Base-by-base conservation (phyloP, 2,113 vertebrate species). In the Gadus chalcogrammus region DNA sequence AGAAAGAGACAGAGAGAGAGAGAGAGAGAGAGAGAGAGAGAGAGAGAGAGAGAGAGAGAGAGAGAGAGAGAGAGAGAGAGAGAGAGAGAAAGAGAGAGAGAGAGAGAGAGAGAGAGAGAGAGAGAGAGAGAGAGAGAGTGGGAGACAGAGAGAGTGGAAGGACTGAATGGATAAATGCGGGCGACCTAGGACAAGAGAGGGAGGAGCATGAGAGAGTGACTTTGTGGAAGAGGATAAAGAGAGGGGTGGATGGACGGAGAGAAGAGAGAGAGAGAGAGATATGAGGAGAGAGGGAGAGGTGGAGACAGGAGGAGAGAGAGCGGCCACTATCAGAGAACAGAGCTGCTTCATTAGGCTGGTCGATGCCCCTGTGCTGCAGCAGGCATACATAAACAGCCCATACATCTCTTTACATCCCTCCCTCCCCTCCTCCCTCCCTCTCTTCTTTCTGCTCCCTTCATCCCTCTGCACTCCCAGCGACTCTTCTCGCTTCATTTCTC, bases 331-430 rank as follows among this genome's bases (percentile, higher is more conserved):
- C 71, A 73, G 63, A 67, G 73, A 86, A 72, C 78, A 76, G 72
- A 73, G 69, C 67, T 65, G 71, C 71, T 84, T 84, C 80, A 82
- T 84, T 75, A 80, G 79, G 56, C 68, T 16, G 6, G 80, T 73
- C 65, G 55, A 81, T 76, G 82, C 76, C 60, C 12, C 48, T 8
- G 64, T 5, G 17, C 28, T n/a, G 12, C 67, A 65, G 60, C 31
- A 55, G 5, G 81, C 63, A 71, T 76, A 79, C 68, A 72, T 74
- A 83, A 67, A 55, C 42, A 70, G 52, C 56, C 13, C 61, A 58
- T 48, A 55, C 66, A n/a, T 48, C 42, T 48, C 42, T 48, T 48
- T 48, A 2, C 42, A 48, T 48, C 42, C 42, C 42, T 48, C 42
- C 42, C 0, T 13, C 12, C 38, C 38, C 20, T 20, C 11, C 42